Percentiles rank a stretch among this genome's conserved stretches.
Conservation (phyloP, 1,140 invertebrate genomes). For the Lordiphosa mommai region DNA sequence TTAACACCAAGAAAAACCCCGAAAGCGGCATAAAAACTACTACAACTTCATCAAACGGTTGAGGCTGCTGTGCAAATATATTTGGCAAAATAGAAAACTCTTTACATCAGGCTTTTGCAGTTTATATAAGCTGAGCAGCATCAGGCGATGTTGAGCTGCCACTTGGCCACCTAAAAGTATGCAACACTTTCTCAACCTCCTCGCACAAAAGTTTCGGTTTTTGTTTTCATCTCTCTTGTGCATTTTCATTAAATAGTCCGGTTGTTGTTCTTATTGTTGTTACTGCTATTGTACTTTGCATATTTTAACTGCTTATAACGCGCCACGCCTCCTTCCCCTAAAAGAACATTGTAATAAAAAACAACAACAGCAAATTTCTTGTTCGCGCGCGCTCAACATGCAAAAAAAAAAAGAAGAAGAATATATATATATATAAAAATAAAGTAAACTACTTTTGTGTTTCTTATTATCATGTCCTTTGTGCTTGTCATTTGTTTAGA, state of each 20-base stretch:
- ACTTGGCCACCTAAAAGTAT: constrained; percentile 52
- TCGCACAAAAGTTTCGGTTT: constrained; percentile 4
- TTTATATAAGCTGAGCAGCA: constrained; percentile 54
- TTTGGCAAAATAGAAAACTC: constrained; percentile 46
- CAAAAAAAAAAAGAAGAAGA: not conserved
- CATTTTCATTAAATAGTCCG: constrained; percentile 69
- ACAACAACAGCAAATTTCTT: constrained; percentile 37
- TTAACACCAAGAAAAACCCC: constrained; percentile 60
- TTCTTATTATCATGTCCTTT: constrained; percentile 40
- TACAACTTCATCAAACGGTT: constrained; percentile 66
- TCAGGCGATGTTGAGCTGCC: constrained; percentile 1
- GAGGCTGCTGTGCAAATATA: constrained; percentile 54
- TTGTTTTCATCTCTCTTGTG: constrained; percentile 30
- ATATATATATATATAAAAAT: too few species aligned
- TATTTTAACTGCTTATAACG: constrained; percentile 58
- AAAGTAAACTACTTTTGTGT: constrained; percentile 53
- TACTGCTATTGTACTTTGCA: constrained; percentile 49
- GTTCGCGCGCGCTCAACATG: not conserved
- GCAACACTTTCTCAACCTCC: constrained; percentile 62
- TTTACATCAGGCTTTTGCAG: constrained; percentile 36
- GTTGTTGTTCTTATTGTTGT: constrained; percentile 31
- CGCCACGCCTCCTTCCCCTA: constrained; percentile 31
- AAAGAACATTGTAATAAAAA: constrained; percentile 64
- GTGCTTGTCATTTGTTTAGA: constrained; percentile 51
- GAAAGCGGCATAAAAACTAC: constrained; percentile 1